Conservation (phyloP, 2,888 invertebrate species). For the Portevinia maculata region DNA sequence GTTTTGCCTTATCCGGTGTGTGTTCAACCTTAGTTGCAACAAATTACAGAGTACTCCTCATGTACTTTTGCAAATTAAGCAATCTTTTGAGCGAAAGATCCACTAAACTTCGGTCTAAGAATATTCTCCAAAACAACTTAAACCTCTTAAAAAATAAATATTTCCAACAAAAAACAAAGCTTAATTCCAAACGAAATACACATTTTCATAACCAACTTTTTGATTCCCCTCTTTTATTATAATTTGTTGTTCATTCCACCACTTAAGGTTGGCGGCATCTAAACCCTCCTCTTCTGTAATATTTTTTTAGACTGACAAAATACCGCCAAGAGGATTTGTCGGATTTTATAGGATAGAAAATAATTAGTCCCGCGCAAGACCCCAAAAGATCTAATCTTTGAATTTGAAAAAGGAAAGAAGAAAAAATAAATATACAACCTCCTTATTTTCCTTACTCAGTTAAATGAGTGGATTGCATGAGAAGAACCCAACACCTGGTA, state of each 20-base stretch:
- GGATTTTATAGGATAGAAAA: slow-evolving; percentile 36
- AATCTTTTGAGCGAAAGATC: not conserved
- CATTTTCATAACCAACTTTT: slow-evolving; percentile 42
- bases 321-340: slow-evolving; percentile 13
- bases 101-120: slow-evolving; percentile 10
- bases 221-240: slow-evolving; percentile 14
- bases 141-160: slow-evolving; percentile 1
- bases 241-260: not conserved
- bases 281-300: slow-evolving; percentile 16
- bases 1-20: no score
- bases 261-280: slow-evolving; percentile 49
- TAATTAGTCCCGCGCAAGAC: slow-evolving; percentile 46
- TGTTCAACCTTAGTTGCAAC: not conserved
- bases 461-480: slow-evolving; percentile 59
- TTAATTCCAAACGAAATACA: not conserved
- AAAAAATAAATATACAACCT: slow-evolving; percentile 3
- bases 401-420: slow-evolving; percentile 1
- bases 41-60: not conserved
- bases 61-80: not conserved
- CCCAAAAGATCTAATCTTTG: slow-evolving; percentile 29
- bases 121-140: slow-evolving; percentile 17
- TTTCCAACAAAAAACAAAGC: not conserved
- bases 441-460: slow-evolving; percentile 5
- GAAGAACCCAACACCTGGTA: slow-evolving; percentile 34
- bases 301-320: slow-evolving; percentile 28